These are phyloP conservation scores for Gymnocypris eckloni DNA, from an alignment of 2,797 vertebrate species.

Conservation along the genomic window DNA sequence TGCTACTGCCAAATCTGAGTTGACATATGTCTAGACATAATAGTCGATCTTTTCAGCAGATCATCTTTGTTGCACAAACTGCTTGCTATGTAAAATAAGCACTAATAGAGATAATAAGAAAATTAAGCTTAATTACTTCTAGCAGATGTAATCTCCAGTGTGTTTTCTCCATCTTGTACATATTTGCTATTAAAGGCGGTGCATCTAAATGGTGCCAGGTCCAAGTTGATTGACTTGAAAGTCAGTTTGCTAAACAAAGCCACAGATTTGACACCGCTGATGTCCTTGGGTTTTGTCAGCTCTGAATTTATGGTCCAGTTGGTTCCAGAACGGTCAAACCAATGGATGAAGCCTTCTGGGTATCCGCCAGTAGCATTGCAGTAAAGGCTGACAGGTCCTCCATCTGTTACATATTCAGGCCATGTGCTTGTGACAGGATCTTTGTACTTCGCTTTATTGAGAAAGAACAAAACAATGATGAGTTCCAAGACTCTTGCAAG, in stretches of 20 bases:
- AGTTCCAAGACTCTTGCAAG: neutral
- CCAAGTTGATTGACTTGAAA: neutral
- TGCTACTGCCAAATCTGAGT: no score
- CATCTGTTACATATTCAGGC: accelerated
- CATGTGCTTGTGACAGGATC: accelerated
- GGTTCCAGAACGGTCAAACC: constrained; percentile 40
- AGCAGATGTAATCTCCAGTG: neutral
- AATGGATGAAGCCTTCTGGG: constrained; percentile 67
- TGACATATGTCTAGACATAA: neutral
- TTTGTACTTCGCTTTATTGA: constrained; percentile 67
- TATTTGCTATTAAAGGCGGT: constrained; percentile 59
- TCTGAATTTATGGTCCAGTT: neutral
- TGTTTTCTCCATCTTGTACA: neutral
- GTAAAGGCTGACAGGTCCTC: neutral
- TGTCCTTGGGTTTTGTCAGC: accelerated
- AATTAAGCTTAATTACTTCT: neutral
- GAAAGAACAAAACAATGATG: neutral
- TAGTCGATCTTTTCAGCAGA: neutral
- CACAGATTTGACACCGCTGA: constrained; percentile 51
- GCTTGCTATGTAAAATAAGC: neutral
- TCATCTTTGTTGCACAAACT: neutral
- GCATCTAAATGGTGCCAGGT: constrained; percentile 57
- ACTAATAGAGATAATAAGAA: neutral
- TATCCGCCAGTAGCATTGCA: constrained; percentile 68
- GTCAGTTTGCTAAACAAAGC: constrained; percentile 65